These are phyloP conservation scores for Aphidius ervi DNA, from an alignment of 1,140 invertebrate species.

Conservation along the genomic window DNA sequence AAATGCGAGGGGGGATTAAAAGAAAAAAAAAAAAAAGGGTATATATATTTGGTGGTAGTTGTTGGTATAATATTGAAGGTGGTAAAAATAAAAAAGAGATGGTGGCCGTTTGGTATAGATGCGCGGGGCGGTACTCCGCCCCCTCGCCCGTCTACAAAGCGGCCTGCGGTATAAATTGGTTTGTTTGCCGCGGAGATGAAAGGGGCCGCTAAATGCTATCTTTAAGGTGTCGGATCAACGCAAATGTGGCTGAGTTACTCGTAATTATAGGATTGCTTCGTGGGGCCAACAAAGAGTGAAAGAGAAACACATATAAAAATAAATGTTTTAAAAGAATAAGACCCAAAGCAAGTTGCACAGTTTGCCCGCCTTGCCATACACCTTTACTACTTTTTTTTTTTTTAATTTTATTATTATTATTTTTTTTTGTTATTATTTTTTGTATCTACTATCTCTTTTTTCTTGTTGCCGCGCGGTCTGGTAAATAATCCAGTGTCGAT, in stretches of 20 bases:
- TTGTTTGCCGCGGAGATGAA: slow-evolving; percentile 56
- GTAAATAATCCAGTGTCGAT: background rate
- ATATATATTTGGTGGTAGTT: slow-evolving; percentile 18
- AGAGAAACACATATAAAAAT: background rate
- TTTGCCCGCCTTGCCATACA: slow-evolving; percentile 14
- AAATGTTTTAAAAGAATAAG: background rate
- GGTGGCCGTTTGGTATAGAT: slow-evolving; percentile 35
- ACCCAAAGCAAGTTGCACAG: background rate
- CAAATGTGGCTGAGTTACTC: slow-evolving; percentile 57
- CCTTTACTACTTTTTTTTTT: background rate
- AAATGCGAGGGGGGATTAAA: slow-evolving; percentile 21
- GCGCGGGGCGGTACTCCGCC: slow-evolving; percentile 35
- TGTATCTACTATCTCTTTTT: slow-evolving; percentile 1
- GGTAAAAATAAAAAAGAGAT: slow-evolving; percentile 27
- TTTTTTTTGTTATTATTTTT: background rate
- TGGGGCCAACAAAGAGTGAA: slow-evolving; percentile 24
- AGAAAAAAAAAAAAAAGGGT: slow-evolving; percentile 15
- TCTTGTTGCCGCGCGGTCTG: slow-evolving; percentile 15
- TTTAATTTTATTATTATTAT: background rate
- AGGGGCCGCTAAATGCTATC: slow-evolving; percentile 57
- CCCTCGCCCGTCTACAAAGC: slow-evolving; percentile 44
- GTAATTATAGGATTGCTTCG: slow-evolving; percentile 53
- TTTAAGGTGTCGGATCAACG: slow-evolving; percentile 57
- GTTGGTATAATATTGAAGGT: slow-evolving; percentile 24
- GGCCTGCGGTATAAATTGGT: slow-evolving; percentile 55